Conservation (phyloP, 1,140 invertebrate genomes). For the Platyscapa corneri region DNA sequence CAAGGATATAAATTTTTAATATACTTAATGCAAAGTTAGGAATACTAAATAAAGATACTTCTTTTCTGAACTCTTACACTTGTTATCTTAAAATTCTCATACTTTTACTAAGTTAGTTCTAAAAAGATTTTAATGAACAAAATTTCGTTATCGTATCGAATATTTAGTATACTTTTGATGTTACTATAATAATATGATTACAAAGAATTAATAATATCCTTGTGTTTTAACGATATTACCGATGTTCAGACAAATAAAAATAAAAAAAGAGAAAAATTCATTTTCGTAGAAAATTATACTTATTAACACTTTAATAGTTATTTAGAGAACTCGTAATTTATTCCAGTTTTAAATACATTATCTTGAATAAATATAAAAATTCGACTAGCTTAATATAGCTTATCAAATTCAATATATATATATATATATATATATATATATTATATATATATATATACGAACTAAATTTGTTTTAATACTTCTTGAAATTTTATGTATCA, state of each 20-base stretch:
- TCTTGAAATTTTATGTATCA: slow-evolving; percentile 3
- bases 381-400: background rate
- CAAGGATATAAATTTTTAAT: background rate
- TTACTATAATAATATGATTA: background rate
- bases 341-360: background rate
- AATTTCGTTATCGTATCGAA: background rate
- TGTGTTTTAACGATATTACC: background rate
- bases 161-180: background rate
- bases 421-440: too few relatives aligned
- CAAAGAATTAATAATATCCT: background rate
- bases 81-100: slow-evolving; percentile 21
- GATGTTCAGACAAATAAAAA: background rate
- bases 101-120: background rate
- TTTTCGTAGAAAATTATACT: background rate
- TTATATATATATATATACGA: background rate
- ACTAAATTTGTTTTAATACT: slow-evolving; percentile 19
- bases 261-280: too few relatives aligned
- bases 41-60: slow-evolving; percentile 26
- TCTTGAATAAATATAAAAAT: background rate
- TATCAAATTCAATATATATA: too few relatives aligned
- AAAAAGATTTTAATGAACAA: slow-evolving; percentile 32
- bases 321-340: background rate
- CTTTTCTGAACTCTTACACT: slow-evolving; percentile 1
- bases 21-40: background rate
- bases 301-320: background rate